Evolutionary conservation across 2,888 invertebrate species (phyloP).

Genomic region (Nezara viridula): DNA sequence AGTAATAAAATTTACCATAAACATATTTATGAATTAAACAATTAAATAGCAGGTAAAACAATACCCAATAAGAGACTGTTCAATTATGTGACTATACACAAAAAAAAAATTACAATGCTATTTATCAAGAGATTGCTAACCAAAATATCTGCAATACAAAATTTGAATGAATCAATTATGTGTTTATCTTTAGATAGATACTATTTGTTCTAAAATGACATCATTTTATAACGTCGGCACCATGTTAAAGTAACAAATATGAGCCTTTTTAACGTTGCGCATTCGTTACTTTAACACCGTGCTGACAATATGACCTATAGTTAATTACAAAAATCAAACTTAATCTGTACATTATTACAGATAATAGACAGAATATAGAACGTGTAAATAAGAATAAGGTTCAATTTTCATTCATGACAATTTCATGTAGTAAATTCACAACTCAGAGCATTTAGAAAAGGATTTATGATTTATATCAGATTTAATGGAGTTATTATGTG

Average conservation of each 20-base stretch:
- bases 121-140: neutral
- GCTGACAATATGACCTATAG: too few relatives aligned
- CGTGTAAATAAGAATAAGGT: too few relatives aligned
- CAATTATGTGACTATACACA: neutral
- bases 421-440: neutral
- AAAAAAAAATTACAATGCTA: neutral
- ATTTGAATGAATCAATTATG: neutral
- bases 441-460: neutral
- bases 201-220: neutral
- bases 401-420: neutral
- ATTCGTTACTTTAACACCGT: too few relatives aligned
- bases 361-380: neutral
- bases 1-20: neutral
- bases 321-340: neutral
- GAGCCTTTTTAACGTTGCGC: too few relatives aligned
- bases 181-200: neutral
- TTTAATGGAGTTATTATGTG: neutral
- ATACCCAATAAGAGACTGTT: neutral
- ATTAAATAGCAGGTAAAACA: neutral
- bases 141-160: neutral
- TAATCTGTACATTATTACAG: neutral
- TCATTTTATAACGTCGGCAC: neutral
- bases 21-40: neutral
- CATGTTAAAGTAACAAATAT: too few relatives aligned
- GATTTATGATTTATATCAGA: neutral